phyloP scores from a whole-genome alignment of 2,888 invertebrate genomes.

The Drosophila tanythrix region DNA sequence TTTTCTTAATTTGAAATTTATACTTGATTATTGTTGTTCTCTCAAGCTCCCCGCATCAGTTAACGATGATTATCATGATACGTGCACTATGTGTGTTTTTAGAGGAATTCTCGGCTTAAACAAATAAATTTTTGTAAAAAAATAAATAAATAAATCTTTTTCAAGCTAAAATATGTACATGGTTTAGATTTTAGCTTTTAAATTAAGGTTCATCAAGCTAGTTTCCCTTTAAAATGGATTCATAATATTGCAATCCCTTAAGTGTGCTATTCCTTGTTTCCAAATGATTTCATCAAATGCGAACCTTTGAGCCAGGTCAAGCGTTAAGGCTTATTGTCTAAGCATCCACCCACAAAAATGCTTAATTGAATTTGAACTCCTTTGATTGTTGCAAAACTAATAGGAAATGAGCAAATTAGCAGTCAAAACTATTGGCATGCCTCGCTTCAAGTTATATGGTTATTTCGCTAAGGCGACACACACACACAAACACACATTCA shows the following conservation, averaged over 20 bases:
- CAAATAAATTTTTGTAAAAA: constrained; percentile 55
- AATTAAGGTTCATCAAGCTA: background rate
- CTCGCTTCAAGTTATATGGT: constrained; percentile 32
- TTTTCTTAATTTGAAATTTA: constrained; percentile 33
- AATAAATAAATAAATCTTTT: background rate
- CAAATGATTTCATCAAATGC: constrained; percentile 22
- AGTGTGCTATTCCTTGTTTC: constrained; percentile 9
- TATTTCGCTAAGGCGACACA: constrained; percentile 13
- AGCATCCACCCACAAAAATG: constrained; percentile 54
- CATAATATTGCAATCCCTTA: background rate
- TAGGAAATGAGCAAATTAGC: constrained; percentile 63
- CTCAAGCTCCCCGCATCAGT: constrained; percentile 25
- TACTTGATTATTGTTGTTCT: constrained; percentile 49
- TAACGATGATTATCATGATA: constrained; percentile 22
- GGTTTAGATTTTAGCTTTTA: no score
- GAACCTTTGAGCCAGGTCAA: constrained; percentile 19
- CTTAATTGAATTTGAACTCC: constrained; percentile 56
- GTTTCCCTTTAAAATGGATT: background rate
- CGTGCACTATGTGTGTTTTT: constrained; percentile 38
- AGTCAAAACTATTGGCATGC: constrained; percentile 38
- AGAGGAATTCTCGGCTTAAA: constrained; percentile 62
- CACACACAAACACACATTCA: background rate
- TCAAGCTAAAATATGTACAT: background rate
- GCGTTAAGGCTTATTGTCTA: constrained; percentile 26
- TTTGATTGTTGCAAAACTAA: constrained; percentile 48